Evolutionary conservation across 92 coral and sea anemone genomes (phyloP).

Genomic region (Phenganax stokvisi): DNA sequence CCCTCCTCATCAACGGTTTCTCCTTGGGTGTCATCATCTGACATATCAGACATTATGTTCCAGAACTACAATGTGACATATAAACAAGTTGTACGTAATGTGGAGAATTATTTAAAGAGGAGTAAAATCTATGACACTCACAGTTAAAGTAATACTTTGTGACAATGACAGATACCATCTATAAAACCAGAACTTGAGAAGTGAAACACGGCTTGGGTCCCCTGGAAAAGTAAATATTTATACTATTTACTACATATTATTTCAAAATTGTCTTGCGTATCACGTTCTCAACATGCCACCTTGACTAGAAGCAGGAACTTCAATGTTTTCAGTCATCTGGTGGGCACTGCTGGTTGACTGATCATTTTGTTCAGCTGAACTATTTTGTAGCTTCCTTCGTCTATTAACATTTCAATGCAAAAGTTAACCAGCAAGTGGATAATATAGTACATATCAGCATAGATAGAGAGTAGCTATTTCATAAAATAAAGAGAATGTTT

Average conservation of each 20-base stretch:
- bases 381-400: background rate
- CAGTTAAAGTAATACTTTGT: slow-evolving; percentile 6
- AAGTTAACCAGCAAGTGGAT: background rate
- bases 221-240: slow-evolving; percentile 9
- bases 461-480: background rate
- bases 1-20: slow-evolving; percentile 59
- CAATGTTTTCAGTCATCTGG: background rate
- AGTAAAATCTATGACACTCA: background rate
- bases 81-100: background rate
- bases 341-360: background rate
- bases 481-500: background rate
- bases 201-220: slow-evolving; percentile 14
- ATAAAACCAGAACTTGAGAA: slow-evolving; percentile 13
- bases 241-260: background rate
- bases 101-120: background rate
- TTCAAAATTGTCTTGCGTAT: too few species aligned
- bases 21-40: slow-evolving; percentile 68
- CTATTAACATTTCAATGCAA: background rate
- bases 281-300: too few species aligned
- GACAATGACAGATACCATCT: background rate
- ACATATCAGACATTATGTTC: slow-evolving; percentile 81
- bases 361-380: background rate
- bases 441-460: background rate
- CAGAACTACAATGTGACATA: slow-evolving; percentile 42
- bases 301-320: too few species aligned